Base-by-base conservation (phyloP, 2,113 vertebrate genomes). In the Grantiella picta region DNA sequence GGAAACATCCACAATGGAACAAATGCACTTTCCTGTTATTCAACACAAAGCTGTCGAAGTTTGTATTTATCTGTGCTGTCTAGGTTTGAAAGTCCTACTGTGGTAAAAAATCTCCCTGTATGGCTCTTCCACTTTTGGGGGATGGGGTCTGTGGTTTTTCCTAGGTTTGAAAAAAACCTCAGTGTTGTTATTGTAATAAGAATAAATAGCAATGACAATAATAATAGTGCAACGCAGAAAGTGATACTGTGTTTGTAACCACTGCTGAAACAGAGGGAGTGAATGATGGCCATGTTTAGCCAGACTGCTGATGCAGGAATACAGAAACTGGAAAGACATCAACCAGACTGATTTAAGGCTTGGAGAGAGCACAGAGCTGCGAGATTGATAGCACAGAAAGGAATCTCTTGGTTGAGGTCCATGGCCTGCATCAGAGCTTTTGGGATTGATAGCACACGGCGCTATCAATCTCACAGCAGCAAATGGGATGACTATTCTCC, bases 361-460 rank as follows among this genome's bases (percentile, higher is more conserved):
- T 86, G 68, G 82, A 96, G 96, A 95, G 96, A 97, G 91, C 95
- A 90, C 96, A 94, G 96, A 97, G 90, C 72, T 28, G 79, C 1
- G 92, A 98, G 98, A 98, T 98, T 98, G 97, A 98, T 98, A 96
- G 97, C 90, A 71, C 71, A 90, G 96, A 98, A 97, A 97, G 85
- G 96, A 98, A 97, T 98, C 97, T 98, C 98, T 98, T 98, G 97
- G 98, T 97, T 97, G 97, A 98, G 96, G 98, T 97, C 97, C 93
- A 96, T 73, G 95, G 97, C 97, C 96, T 69, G 97, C 97, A 97
- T 98, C 98, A 97, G 96, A 98, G 97, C 97, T 98, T 97, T 95
- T 92, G 96, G 97, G 97, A 98, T 98, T 98, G 98, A 98, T 98
- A 97, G 97, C 95, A 95, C 56, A 17, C 65, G 4, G 38, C 93